Evolutionary conservation across 2,797 vertebrate genomes (phyloP), one percentile per base, ranked within the genome.

Genomic region (Acrossocheilus fasciatus): DNA sequence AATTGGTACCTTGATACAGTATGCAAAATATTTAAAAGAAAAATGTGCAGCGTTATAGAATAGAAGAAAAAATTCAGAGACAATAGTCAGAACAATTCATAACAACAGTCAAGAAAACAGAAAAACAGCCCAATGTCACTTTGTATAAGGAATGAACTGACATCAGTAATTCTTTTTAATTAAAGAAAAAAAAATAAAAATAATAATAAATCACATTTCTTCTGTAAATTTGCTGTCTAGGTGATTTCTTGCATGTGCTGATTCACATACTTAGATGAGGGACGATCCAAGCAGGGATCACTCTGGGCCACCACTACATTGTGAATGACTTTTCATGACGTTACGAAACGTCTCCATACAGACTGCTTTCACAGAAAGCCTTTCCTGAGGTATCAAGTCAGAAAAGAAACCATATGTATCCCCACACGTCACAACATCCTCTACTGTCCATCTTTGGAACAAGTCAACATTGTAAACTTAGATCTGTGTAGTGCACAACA

Each of bases 351-450:
- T 17, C 43, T 26, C 17, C n/a, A 30, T 45, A 64, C 14, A 81
- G n/a, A 10, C 4, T 47, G 78, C 78, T 66, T 81, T 81, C 78
- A 81, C 59, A 81, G 45, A 82, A 82, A 82, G 47, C 50, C 80
- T 39, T 82, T 14, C 66, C 66, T 82, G 64, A 82, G 41, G 47
- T 17, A 12, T 82, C 45, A 36, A 39, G 6, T 59, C 4, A 30
- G 23, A 83, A 73, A 36, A 50, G 0, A 64, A 64, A 47, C 39
- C 14, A 26, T 15, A 26, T 41, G 23, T 43, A n/a, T 23, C 34
- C 52, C 20, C 7, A 1, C 20, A 62, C 54, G 17, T 26, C 36
- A 43, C 12, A 62, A 23, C 18, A 36, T 54, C 30, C 72, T 74
- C 8, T 18, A 9, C 73, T 50, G 72, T 76, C 50, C 34, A n/a